Percentiles rank a stretch among this genome's conserved stretches.
Evolutionary conservation across 2,797 vertebrate species (phyloP).

Genomic region (Brachyalestes nurse): DNA sequence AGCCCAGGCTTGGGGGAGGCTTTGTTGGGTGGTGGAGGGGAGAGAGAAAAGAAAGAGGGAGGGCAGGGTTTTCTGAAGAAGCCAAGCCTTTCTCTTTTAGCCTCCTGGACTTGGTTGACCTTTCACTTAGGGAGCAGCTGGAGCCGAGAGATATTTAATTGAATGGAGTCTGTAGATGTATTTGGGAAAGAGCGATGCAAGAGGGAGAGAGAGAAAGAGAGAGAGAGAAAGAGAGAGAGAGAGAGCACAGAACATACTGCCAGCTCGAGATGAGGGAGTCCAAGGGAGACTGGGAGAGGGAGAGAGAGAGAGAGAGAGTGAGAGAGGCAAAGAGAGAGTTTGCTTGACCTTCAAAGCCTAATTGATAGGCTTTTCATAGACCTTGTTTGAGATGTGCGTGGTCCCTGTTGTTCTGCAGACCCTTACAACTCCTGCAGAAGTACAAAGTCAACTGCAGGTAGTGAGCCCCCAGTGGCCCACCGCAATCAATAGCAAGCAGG

Average conservation of each 20-base stretch:
- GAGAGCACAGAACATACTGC: constrained; percentile 67
- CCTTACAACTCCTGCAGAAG: constrained; percentile 81
- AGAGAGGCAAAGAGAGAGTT: constrained; percentile 67
- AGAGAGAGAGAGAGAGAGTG: constrained; percentile 33
- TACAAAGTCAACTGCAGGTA: constrained; percentile 86
- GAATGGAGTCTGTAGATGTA: constrained; percentile 92
- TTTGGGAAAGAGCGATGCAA: constrained; percentile 81
- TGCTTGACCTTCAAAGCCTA: constrained; percentile 91
- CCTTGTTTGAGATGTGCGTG: constrained; percentile 78
- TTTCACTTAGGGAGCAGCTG: constrained; percentile 96
- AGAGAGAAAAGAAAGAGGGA: constrained; percentile 64
- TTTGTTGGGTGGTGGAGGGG: constrained; percentile 71
- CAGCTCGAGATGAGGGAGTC: constrained; percentile 70
- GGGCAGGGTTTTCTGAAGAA: constrained; percentile 69
- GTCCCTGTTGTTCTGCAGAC: constrained; percentile 77
- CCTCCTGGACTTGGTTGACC: constrained; percentile 91
- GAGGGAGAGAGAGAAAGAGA: constrained; percentile 58
- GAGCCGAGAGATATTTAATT: constrained; percentile 95
- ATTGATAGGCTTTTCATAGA: constrained; percentile 86
- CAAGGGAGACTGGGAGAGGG: constrained; percentile 50
- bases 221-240: constrained; percentile 63
- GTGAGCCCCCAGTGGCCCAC: constrained; percentile 74
- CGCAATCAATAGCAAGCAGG: constrained; percentile 74
- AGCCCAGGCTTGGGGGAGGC: constrained; percentile 72
- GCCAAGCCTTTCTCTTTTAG: constrained; percentile 83